phyloP scores from a whole-genome alignment of 2,888 invertebrate genomes.

The Neria commutata region DNA sequence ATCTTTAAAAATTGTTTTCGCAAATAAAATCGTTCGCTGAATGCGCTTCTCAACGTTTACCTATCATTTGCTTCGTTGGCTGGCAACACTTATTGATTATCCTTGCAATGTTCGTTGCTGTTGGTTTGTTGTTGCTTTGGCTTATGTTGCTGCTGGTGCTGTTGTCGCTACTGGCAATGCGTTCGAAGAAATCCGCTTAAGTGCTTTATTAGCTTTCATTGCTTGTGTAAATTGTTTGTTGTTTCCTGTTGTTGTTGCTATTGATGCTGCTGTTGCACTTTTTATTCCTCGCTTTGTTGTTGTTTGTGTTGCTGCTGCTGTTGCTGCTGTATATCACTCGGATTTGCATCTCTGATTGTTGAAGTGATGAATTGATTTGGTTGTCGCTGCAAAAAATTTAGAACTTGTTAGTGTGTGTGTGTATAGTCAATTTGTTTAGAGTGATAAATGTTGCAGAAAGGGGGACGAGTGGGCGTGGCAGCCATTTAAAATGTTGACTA shows the following conservation, averaged over 20 bases:
- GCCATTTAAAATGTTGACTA: too few species aligned
- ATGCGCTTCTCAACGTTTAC: background rate
- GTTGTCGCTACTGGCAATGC: slow-evolving; percentile 24
- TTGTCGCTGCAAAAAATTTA: slow-evolving; percentile 28
- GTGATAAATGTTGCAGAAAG: too few species aligned
- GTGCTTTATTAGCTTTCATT: slow-evolving; percentile 49
- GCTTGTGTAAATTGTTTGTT: slow-evolving; percentile 39
- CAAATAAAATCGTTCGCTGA: background rate
- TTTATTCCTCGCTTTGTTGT: background rate
- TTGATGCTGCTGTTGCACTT: background rate
- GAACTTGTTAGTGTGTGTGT: too few species aligned
- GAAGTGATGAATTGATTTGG: slow-evolving; percentile 23
- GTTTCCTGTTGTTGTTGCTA: background rate
- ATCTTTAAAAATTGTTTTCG: background rate
- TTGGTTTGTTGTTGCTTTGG: background rate
- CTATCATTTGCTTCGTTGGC: slow-evolving; percentile 11
- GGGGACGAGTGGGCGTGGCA: too few species aligned
- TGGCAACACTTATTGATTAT: slow-evolving; percentile 26
- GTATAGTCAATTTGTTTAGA: too few species aligned
- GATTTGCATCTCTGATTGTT: slow-evolving; percentile 16
- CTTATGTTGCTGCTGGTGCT: background rate
- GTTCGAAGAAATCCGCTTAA: slow-evolving; percentile 39
- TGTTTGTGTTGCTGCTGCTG: background rate
- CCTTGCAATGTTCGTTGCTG: slow-evolving; percentile 5
- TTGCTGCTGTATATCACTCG: slow-evolving; percentile 1